phyloP scores from a whole-genome alignment of 2,113 vertebrate species.

The Scolopax mira region DNA sequence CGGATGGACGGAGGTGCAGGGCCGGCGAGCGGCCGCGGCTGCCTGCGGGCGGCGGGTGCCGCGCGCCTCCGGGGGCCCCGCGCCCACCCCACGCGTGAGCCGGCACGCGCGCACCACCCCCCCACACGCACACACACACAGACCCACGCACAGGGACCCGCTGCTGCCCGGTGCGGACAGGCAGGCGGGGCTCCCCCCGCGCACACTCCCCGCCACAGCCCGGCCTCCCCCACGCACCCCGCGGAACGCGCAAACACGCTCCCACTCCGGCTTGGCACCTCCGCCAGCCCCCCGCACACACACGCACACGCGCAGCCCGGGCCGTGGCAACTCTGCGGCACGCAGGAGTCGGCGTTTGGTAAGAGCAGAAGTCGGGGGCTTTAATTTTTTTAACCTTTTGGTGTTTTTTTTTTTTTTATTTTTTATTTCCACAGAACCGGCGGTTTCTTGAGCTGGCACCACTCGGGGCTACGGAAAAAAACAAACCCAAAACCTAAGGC shows the following conservation, averaged over 20 bases:
- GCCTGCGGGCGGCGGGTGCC: background rate
- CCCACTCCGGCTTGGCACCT: background rate
- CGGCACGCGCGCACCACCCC: background rate
- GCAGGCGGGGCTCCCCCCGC: background rate
- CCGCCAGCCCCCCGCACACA: background rate
- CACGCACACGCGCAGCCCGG: background rate
- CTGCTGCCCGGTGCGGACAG: background rate
- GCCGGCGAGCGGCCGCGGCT: background rate
- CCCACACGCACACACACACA: background rate
- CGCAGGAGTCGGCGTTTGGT: background rate
- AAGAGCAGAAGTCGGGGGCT: background rate
- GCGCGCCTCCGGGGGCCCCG: background rate
- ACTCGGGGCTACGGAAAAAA: background rate
- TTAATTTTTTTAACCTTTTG: too few species aligned
- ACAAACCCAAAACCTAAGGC: background rate
- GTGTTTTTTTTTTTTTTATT: too few species aligned
- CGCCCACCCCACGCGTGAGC: background rate
- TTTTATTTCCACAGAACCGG: background rate
- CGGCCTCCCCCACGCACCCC: background rate
- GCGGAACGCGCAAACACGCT: background rate
- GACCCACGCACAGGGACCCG: background rate
- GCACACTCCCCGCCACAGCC: background rate
- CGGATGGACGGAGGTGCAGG: background rate
- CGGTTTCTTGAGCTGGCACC: rapidly evolving
- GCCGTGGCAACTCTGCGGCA: background rate